Percentiles rank a stretch among this genome's conserved stretches.
Evolutionary conservation across 2,797 vertebrate species (phyloP).

Genomic region (Naso thynnoides): DNA sequence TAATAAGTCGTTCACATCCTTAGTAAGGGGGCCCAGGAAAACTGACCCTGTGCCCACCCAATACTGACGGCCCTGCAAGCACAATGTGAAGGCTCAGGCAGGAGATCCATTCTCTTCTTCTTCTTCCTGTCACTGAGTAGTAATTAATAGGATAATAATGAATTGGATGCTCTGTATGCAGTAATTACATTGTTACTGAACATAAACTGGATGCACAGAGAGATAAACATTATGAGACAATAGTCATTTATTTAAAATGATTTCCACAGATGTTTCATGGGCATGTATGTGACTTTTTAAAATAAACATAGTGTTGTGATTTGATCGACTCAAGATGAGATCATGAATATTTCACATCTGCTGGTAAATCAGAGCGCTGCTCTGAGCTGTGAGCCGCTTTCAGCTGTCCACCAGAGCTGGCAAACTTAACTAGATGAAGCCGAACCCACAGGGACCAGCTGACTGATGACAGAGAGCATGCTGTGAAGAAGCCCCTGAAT

Average conservation of each 20-base stretch:
- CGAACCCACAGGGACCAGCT: conserved; percentile 23
- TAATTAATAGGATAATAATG: conserved; percentile 38
- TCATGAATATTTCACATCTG: conserved; percentile 57
- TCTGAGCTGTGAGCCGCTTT: conserved; percentile 26
- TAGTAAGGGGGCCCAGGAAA: too few species aligned
- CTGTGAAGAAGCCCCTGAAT: conserved; percentile 37
- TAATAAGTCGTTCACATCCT: too few species aligned
- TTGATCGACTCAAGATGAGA: conserved; percentile 48
- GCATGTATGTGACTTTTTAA: conserved; percentile 40
- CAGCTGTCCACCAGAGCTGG: conserved; percentile 26
- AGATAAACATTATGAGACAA: neutral
- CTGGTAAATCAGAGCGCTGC: conserved; percentile 38
- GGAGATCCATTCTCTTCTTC: conserved; percentile 44
- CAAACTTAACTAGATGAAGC: conserved; percentile 17
- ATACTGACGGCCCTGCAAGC: too few species aligned
- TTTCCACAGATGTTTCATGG: neutral
- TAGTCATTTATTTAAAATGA: neutral
- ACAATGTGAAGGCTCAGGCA: conserved; percentile 42
- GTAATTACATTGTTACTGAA: neutral
- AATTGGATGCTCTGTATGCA: neutral
- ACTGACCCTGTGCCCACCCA: too few species aligned
- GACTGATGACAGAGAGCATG: conserved; percentile 25
- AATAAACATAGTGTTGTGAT: conserved; percentile 2
- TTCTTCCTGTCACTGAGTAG: conserved; percentile 52
- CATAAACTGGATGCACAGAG: neutral